A percentile compares a stretch with the other conserved stretches of the same genome.
Conservation (phyloP, 2,888 invertebrate species). For the Leucophora obtusa region DNA sequence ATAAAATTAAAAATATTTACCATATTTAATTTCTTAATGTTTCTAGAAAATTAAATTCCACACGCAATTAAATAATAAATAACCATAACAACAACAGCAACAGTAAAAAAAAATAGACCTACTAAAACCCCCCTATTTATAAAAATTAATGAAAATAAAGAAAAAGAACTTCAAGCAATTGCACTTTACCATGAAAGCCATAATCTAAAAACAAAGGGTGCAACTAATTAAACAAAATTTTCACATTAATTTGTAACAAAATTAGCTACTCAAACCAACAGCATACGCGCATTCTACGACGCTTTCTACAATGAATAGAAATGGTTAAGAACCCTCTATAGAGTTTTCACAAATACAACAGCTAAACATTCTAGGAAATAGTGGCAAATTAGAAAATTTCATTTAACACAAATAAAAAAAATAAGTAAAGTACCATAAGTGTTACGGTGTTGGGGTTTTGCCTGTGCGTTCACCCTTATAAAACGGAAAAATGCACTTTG, state of each 20-base stretch:
- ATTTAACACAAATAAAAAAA: background rate
- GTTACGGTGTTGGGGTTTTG: background rate
- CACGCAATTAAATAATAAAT: slow-evolving; percentile 56
- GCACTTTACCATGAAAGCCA: background rate
- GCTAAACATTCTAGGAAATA: slow-evolving; percentile 30
- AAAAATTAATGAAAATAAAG: background rate
- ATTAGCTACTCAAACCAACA: slow-evolving; percentile 38
- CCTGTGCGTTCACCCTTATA: slow-evolving; percentile 21
- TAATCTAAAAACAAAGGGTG: slow-evolving; percentile 32
- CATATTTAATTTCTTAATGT: slow-evolving; percentile 20
- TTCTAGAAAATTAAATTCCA: slow-evolving; percentile 24
- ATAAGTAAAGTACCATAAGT: slow-evolving; percentile 1
- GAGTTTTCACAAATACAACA: slow-evolving; percentile 3
- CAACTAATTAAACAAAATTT: slow-evolving; percentile 47
- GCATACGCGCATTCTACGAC: background rate
- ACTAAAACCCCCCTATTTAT: background rate
- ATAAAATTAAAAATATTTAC: slow-evolving; percentile 12
- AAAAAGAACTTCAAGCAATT: slow-evolving; percentile 1
- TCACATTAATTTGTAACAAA: slow-evolving; percentile 27
- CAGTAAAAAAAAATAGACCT: background rate
- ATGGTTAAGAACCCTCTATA: slow-evolving; percentile 27
- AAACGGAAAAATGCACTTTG: slow-evolving; percentile 35
- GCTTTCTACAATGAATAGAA: slow-evolving; percentile 25
- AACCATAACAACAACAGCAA: slow-evolving; percentile 15
- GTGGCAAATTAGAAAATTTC: slow-evolving; percentile 34